These are phyloP conservation scores for Pomacea maculata DNA, from an alignment of 1,140 invertebrate genomes.

Conservation along the genomic window DNA sequence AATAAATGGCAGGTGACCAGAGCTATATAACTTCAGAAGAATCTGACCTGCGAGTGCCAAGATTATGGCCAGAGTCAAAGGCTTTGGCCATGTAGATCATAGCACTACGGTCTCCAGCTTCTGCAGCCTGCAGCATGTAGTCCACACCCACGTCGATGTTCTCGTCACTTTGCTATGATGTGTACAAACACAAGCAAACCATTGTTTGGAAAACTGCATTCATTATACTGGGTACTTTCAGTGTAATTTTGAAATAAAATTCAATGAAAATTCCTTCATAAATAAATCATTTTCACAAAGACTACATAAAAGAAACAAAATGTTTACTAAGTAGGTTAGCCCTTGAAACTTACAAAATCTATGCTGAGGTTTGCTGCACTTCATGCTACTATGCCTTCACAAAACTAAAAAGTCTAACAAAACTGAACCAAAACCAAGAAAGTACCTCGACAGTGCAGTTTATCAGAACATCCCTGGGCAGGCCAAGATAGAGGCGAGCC, in stretches of 20 bases:
- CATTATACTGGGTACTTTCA: neutral
- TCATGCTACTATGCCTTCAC: too few species aligned
- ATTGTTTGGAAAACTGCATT: slow-evolving; percentile 9
- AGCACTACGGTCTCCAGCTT: slow-evolving; percentile 67
- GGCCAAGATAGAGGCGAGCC: slow-evolving; percentile 67
- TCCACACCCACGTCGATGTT: slow-evolving; percentile 64
- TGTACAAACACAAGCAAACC: neutral
- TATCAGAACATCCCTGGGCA: slow-evolving; percentile 69
- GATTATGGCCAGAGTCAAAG: slow-evolving; percentile 67
- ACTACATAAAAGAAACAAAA: too few species aligned
- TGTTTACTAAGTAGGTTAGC: too few species aligned
- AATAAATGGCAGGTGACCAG: neutral
- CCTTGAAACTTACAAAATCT: too few species aligned
- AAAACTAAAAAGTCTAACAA: too few species aligned
- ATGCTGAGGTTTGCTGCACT: too few species aligned
- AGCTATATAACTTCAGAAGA: neutral
- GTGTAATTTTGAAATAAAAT: neutral
- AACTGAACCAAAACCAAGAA: too few species aligned
- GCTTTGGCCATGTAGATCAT: slow-evolving; percentile 70
- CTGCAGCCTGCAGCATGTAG: slow-evolving; percentile 67
- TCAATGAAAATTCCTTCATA: too few species aligned
- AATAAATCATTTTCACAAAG: too few species aligned
- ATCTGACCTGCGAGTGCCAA: slow-evolving; percentile 59
- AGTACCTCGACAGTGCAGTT: slow-evolving; percentile 55
- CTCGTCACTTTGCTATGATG: slow-evolving; percentile 54